phyloP scores from a whole-genome alignment of 2,113 vertebrate genomes.

The Triplophysa siluroides region DNA sequence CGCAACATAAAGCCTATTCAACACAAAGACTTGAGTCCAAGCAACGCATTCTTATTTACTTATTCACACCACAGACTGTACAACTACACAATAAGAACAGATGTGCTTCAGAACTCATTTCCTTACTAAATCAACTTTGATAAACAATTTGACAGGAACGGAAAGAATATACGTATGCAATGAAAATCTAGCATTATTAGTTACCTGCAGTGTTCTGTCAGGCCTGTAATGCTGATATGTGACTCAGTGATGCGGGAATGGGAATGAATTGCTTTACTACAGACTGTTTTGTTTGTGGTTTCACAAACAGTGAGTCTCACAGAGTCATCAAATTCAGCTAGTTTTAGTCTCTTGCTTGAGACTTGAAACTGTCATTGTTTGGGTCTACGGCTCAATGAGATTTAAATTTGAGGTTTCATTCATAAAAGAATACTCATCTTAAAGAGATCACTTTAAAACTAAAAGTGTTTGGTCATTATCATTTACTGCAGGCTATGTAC shows the following conservation, averaged over 20 bases:
- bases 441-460: too few relatives aligned
- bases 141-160: background rate
- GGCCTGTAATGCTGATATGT: slow-evolving; percentile 10
- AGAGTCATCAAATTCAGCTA: background rate
- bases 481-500: too few relatives aligned
- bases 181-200: background rate
- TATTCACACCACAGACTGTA: too few relatives aligned
- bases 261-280: background rate
- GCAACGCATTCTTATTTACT: too few relatives aligned
- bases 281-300: background rate
- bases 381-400: too few relatives aligned
- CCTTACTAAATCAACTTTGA: background rate
- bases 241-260: background rate
- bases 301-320: background rate
- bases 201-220: background rate
- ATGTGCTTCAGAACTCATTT: too few relatives aligned
- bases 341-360: background rate
- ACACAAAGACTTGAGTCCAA: too few relatives aligned
- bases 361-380: too few relatives aligned
- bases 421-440: background rate
- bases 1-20: too few relatives aligned
- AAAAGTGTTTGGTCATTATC: too few relatives aligned
- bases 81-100: too few relatives aligned
- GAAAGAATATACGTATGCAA: too few relatives aligned
- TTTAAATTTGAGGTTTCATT: background rate